Evolutionary conservation across 2,797 vertebrate genomes (phyloP).

Genomic region (Paguma larvata): DNA sequence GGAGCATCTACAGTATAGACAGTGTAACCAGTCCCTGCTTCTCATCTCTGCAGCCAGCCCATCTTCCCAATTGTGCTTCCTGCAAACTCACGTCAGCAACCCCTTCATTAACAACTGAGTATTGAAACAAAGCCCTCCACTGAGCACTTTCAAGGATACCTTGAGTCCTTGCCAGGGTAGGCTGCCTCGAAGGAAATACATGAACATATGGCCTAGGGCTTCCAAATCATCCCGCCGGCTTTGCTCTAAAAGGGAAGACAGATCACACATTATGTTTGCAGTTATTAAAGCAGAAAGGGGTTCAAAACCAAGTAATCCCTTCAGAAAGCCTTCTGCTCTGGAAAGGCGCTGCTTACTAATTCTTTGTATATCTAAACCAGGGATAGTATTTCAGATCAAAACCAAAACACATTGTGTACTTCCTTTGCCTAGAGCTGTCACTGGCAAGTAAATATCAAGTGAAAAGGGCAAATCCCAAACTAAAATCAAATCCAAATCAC

Average conservation of each 20-base stretch:
- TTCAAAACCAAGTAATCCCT: slow-evolving; percentile 66
- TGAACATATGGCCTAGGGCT: slow-evolving; percentile 99
- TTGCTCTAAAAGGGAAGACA: slow-evolving; percentile 93
- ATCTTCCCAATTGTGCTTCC: neutral
- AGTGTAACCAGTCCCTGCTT: neutral
- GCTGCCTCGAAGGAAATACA: slow-evolving; percentile 99
- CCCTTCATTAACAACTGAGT: slow-evolving; percentile 46
- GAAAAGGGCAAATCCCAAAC: slow-evolving; percentile 55
- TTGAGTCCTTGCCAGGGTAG: slow-evolving; percentile 99
- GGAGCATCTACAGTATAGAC: neutral
- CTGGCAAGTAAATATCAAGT: slow-evolving; percentile 37
- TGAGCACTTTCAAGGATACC: slow-evolving; percentile 89
- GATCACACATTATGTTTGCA: slow-evolving; percentile 80
- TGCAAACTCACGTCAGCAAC: neutral
- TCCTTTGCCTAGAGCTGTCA: slow-evolving; percentile 52
- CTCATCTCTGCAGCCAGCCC: neutral
- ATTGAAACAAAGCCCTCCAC: slow-evolving; percentile 65
- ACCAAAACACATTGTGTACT: neutral
- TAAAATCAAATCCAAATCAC: slow-evolving; percentile 51
- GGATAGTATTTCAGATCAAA: slow-evolving; percentile 50
- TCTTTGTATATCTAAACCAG: slow-evolving; percentile 54
- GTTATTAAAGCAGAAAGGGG: slow-evolving; percentile 67
- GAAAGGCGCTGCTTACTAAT: slow-evolving; percentile 44
- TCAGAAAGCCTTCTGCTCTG: slow-evolving; percentile 53
- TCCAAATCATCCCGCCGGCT: slow-evolving; percentile 99